Conservation (phyloP, 2,888 invertebrate species). For the Cephalotes varians region DNA sequence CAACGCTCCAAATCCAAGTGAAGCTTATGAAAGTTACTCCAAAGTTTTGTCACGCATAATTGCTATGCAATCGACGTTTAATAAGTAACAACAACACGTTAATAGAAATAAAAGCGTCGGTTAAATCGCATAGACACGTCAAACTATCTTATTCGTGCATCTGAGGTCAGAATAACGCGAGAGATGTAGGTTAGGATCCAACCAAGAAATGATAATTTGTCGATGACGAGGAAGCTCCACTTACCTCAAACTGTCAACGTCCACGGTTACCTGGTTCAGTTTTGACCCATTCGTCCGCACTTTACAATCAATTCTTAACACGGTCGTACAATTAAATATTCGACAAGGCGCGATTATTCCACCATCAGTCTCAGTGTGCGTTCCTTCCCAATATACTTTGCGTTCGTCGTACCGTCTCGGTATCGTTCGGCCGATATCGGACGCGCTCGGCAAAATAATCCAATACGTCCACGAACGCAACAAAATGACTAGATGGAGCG, state of each 20-base stretch:
- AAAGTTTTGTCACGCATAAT: background rate
- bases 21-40: background rate
- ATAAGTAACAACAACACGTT: background rate
- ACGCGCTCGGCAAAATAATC: background rate
- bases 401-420: background rate
- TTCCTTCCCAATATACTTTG: conserved; percentile 40
- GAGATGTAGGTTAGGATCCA: conserved; percentile 29
- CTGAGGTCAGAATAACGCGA: conserved; percentile 12
- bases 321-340: conserved; percentile 5
- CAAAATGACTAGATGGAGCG: background rate
- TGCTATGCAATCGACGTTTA: background rate
- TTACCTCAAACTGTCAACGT: conserved; percentile 43
- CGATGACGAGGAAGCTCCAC: background rate
- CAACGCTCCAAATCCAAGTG: background rate
- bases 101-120: background rate
- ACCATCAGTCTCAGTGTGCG: background rate
- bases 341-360: background rate
- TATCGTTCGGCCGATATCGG: background rate
- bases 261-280: background rate
- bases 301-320: background rate
- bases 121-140: background rate
- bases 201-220: background rate
- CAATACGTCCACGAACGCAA: background rate
- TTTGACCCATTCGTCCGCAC: background rate
- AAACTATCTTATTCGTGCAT: background rate